Evolutionary conservation across 2,113 vertebrate species (phyloP).

Genomic region (Cyphomyrus plagiostoma): DNA sequence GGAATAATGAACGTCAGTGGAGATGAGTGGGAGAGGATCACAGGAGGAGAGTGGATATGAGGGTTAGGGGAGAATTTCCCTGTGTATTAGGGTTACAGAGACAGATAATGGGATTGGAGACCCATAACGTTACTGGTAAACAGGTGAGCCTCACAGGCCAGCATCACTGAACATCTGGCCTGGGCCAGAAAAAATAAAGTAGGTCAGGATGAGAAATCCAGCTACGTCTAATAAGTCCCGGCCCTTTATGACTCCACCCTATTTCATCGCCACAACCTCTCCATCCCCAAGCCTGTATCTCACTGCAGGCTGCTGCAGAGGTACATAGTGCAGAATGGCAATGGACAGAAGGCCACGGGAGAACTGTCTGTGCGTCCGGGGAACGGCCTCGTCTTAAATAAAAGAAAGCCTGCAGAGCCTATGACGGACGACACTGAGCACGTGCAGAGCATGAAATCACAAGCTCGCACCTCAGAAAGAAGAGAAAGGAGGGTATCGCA

Average conservation of each 20-base stretch:
- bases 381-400: neutral
- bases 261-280: neutral
- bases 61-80: neutral
- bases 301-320: neutral
- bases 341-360: conserved; percentile 11
- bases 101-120: neutral
- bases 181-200: conserved; percentile 26
- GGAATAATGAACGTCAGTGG: neutral
- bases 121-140: neutral
- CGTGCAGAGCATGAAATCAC: neutral
- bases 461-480: neutral
- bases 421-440: neutral
- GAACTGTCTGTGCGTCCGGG: neutral
- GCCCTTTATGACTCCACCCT: neutral
- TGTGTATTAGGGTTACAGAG: neutral
- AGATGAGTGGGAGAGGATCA: neutral
- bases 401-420: neutral
- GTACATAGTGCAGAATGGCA: neutral
- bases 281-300: neutral
- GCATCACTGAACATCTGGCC: neutral
- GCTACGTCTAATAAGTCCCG: neutral
- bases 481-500: neutral
- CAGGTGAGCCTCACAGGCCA: neutral
- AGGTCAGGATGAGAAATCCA: conserved; percentile 34
- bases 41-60: neutral